Evolutionary conservation across 2,888 invertebrate species (phyloP).

Genomic region (Mylabris sibirica): DNA sequence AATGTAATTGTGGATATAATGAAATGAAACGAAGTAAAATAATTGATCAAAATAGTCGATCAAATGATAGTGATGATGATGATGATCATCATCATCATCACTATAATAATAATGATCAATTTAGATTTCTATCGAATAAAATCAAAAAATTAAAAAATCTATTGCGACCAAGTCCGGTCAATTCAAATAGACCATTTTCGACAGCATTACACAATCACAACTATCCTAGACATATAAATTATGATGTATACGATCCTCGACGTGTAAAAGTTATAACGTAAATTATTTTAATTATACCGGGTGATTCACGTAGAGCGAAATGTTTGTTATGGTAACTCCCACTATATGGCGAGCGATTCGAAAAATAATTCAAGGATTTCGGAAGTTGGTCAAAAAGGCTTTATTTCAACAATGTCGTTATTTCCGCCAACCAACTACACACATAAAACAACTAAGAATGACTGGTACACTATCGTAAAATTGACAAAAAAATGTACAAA

Average conservation of each 20-base stretch:
- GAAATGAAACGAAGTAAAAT: neutral
- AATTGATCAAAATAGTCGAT: neutral
- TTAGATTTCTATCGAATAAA: neutral
- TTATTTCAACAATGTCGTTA: too few relatives aligned
- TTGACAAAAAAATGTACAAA: too few relatives aligned
- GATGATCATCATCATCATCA: neutral
- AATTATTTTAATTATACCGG: neutral
- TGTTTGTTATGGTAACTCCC: too few relatives aligned
- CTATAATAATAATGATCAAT: neutral
- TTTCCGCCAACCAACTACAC: too few relatives aligned
- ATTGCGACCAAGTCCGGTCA: neutral
- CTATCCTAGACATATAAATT: neutral
- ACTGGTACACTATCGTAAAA: too few relatives aligned
- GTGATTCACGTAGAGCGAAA: too few relatives aligned
- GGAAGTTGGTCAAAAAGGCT: too few relatives aligned
- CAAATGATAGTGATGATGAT: neutral
- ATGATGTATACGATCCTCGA: neutral
- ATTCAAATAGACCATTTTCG: neutral
- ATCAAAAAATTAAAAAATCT: neutral
- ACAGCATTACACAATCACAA: neutral
- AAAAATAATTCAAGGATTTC: too few relatives aligned
- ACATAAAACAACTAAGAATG: too few relatives aligned
- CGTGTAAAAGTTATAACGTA: neutral
- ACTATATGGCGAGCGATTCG: too few relatives aligned
- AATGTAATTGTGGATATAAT: slow-evolving; percentile 48